Evolutionary conservation across 2,888 invertebrate species (phyloP), one percentile per base, ranked within the genome.

Genomic region (Geophilus truncorum): DNA sequence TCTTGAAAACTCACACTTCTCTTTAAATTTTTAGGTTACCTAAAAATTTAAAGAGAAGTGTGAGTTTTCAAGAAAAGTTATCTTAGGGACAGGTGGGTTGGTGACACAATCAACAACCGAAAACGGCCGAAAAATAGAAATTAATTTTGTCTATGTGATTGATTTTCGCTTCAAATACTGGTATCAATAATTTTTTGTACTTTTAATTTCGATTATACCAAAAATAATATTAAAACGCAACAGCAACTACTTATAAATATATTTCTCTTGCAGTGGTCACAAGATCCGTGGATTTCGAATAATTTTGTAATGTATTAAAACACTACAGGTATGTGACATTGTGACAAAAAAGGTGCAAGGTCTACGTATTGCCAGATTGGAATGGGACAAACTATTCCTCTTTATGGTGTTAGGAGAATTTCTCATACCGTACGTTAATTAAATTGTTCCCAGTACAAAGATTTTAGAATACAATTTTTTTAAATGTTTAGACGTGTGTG

Each of bases 221-320:
- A 57, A 10, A 10, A 57, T 23, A 57, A 23, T 57, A 23, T 9
- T 40, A 12, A 40, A 70, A 70, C 28, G 25, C 28, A 28, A 28
- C 25, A 25, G 23, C 23, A 70, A 70, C 70, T 28, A 70, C 70
- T 70, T 70, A 70, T 28, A 70, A 70, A 70, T 51, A 51, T 51
- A 51, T 51, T 51, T 51, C 70, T 70, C 28, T 70, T 70, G 28
- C 70, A 70, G 28, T 25, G 70, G 70, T 70, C 70, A 70, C 70
- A 70, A 70, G 51, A 51, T 18, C 18, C 18, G 51, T 51, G n/a
- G 51, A n/a, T 70, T 70, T 28, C 28, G 28, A 10, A 25, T 70
- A 15, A 70, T 10, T 70, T 70, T 70, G 28, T 51, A n/a, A n/a
- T n/a, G n/a, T n/a, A n/a, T n/a, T n/a, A n/a, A n/a, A n/a, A n/a